These are phyloP conservation scores for Dipodomys merriami DNA, from an alignment of 2,113 vertebrate genomes.

Conservation along the genomic window DNA sequence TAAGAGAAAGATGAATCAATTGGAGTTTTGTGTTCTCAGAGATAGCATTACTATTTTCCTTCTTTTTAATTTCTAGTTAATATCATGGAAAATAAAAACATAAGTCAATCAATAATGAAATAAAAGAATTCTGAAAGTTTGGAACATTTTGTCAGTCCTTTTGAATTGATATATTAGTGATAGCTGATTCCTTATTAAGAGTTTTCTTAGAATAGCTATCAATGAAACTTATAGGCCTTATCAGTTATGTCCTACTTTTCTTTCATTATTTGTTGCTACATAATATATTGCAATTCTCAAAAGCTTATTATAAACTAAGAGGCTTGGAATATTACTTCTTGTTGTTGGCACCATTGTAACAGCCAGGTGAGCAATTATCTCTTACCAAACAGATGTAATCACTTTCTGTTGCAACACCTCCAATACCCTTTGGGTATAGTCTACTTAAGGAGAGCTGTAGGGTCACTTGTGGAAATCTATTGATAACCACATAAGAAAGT, in stretches of 20 bases:
- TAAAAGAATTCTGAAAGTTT: neutral
- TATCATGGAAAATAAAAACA: neutral
- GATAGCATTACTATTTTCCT: neutral
- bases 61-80: neutral
- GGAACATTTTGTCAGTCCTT: neutral
- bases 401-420: conserved; percentile 47
- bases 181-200: neutral
- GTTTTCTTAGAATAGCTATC: conserved; percentile 8
- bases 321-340: neutral
- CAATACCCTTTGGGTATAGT: conserved; percentile 25
- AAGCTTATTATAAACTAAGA: conserved; percentile 8
- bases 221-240: neutral
- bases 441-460: conserved; percentile 9
- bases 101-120: neutral
- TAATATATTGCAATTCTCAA: conserved; percentile 31
- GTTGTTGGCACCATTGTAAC: conserved; percentile 13
- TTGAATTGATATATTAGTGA: neutral
- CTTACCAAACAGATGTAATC: conserved; percentile 65
- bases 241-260: neutral
- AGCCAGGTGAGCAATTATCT: conserved; percentile 58
- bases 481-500: neutral
- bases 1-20: neutral
- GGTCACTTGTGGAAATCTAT: conserved; percentile 6
- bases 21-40: conserved; percentile 20
- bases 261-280: neutral